phyloP scores from a whole-genome alignment of 64 coral and sea anemone genomes.

The Platygyra sinensis region DNA sequence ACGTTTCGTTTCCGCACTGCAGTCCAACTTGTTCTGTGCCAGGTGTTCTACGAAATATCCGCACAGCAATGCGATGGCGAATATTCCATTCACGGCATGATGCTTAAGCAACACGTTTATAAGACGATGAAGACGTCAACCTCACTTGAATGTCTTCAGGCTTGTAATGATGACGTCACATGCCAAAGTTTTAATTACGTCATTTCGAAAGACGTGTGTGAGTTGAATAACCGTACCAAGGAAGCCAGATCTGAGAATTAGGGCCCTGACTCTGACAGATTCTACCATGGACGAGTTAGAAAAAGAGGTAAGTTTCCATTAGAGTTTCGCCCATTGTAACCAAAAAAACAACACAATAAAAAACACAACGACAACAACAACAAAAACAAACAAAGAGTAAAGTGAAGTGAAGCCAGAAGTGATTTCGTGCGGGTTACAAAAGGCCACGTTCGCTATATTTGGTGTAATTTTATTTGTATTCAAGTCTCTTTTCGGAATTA shows the following conservation, averaged over 20 bases:
- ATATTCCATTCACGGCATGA: not conserved
- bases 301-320: not conserved
- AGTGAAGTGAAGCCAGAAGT: too few species aligned
- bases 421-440: too few species aligned
- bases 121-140: not conserved
- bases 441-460: too few species aligned
- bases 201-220: not conserved
- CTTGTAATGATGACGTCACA: not conserved
- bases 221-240: constrained; percentile 3
- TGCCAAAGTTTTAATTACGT: constrained; percentile 20
- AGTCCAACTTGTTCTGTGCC: not conserved
- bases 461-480: too few species aligned
- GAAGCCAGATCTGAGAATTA: not conserved
- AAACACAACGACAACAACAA: not conserved
- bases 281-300: too few species aligned
- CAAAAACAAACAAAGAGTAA: not conserved
- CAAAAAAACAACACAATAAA: not conserved
- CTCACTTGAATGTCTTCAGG: not conserved
- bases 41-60: not conserved
- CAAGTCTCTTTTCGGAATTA: too few species aligned
- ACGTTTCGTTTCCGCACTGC: not conserved
- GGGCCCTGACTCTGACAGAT: not conserved
- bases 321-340: not conserved
- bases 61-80: not conserved
- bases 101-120: not conserved